These are phyloP conservation scores for Chaenogobius annularis DNA, from an alignment of 2,113 vertebrate genomes.

Conservation along the genomic window DNA sequence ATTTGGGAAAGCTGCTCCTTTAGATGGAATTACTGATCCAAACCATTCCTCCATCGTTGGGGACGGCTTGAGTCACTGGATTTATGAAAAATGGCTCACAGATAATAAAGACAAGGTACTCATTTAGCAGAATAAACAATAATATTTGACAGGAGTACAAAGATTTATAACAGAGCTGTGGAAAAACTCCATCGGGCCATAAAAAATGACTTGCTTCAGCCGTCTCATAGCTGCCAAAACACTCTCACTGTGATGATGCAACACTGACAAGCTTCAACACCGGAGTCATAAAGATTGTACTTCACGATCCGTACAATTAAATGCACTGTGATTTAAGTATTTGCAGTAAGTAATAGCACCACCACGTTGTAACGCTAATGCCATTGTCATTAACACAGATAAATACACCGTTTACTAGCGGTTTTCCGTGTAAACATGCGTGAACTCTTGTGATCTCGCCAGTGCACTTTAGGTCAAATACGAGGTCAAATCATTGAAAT, in stretches of 20 bases:
- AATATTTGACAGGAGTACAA: not conserved
- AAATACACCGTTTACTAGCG: too few relatives aligned
- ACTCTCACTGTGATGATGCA: slow-evolving; percentile 13
- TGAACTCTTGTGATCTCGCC: too few relatives aligned
- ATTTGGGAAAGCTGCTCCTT: not conserved
- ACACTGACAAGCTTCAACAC: slow-evolving; percentile 3
- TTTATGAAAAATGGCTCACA: not conserved
- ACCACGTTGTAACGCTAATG: too few relatives aligned
- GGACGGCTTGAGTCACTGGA: not conserved
- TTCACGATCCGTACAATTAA: not conserved
- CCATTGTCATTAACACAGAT: too few relatives aligned
- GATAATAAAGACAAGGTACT: not conserved
- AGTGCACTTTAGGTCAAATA: too few relatives aligned
- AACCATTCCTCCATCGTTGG: not conserved
- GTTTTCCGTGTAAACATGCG: too few relatives aligned
- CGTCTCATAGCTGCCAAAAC: slow-evolving; percentile 6
- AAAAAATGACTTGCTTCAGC: slow-evolving; percentile 1
- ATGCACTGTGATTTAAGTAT: not conserved
- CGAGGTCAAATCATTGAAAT: too few relatives aligned
- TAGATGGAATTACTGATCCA: not conserved
- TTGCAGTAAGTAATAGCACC: not conserved
- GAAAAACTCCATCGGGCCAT: not conserved
- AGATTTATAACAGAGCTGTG: not conserved
- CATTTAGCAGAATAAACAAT: not conserved
- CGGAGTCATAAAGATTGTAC: not conserved